Percentiles rank a stretch among this genome's conserved stretches.
These are phyloP conservation scores for Palythoa heliodiscus DNA, from an alignment of 92 coral and sea anemone genomes.

Conservation along the genomic window DNA sequence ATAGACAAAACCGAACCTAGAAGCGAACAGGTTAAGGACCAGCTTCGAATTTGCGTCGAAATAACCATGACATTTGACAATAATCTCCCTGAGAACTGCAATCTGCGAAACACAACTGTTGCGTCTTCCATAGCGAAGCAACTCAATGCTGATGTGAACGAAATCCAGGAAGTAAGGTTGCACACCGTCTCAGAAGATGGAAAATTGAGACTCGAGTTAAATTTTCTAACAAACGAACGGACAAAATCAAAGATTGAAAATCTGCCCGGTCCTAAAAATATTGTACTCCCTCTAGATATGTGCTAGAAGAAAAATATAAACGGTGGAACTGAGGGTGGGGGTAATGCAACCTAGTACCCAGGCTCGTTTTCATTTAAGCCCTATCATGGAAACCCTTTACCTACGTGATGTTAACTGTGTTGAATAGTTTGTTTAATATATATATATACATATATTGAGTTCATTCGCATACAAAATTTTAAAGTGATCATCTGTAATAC, in stretches of 20 bases:
- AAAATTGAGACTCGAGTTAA: not conserved
- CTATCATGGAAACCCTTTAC: too few relatives aligned
- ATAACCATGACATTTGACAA: slow-evolving; percentile 8
- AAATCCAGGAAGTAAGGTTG: slow-evolving; percentile 1
- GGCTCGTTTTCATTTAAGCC: too few relatives aligned
- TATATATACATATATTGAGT: too few relatives aligned
- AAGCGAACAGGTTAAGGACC: not conserved
- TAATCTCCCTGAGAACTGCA: slow-evolving; percentile 2
- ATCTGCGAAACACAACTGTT: not conserved
- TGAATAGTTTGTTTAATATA: too few relatives aligned
- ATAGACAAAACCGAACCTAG: not conserved
- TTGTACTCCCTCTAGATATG: slow-evolving; percentile 1
- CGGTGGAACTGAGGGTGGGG: too few relatives aligned
- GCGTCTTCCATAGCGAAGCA: slow-evolving; percentile 4
- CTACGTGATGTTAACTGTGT: too few relatives aligned
- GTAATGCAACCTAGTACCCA: too few relatives aligned
- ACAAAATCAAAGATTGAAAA: slow-evolving; percentile 5
- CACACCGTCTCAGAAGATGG: not conserved
- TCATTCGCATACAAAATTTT: too few relatives aligned
- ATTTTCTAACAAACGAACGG: slow-evolving; percentile 22
- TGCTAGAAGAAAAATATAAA: not conserved
- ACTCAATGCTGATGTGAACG: not conserved
- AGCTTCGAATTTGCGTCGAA: slow-evolving; percentile 4
- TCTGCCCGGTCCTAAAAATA: not conserved
- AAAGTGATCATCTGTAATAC: too few relatives aligned